Conservation (phyloP, 2,797 vertebrate genomes). For the Brotogeris chrysoptera region DNA sequence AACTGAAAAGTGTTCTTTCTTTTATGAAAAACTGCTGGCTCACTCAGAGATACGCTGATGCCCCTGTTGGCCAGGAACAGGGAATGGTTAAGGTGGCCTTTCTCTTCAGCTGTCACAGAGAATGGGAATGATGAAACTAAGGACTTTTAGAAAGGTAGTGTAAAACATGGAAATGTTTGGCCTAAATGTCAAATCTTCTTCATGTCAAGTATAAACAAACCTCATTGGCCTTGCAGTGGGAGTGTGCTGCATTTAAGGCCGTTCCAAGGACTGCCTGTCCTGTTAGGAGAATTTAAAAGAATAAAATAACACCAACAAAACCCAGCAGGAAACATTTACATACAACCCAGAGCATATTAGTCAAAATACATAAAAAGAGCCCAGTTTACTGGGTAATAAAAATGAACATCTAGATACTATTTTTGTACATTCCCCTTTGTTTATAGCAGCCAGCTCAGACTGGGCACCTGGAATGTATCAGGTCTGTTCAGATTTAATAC, state of each 20-base stretch:
- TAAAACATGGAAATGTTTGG: background rate
- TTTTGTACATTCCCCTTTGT: background rate
- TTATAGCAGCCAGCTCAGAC: background rate
- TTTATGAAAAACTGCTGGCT: background rate
- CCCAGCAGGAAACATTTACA: background rate
- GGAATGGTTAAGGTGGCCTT: background rate
- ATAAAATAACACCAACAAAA: accelerated
- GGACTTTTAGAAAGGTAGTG: background rate
- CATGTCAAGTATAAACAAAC: background rate
- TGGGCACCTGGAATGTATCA: background rate
- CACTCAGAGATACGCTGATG: background rate
- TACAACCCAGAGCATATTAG: background rate
- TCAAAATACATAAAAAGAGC: background rate
- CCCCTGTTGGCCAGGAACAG: background rate
- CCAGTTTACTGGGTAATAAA: background rate
- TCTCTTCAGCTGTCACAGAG: background rate
- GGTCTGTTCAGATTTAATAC: background rate
- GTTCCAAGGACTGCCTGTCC: background rate
- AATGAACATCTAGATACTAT: background rate
- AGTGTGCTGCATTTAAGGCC: background rate
- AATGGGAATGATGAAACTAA: background rate
- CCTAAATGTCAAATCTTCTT: background rate
- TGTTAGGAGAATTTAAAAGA: background rate
- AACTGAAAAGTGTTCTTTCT: background rate
- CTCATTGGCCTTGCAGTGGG: background rate